Evolutionary conservation across 1,140 invertebrate species (phyloP), one percentile per base, ranked within the genome.

Genomic region (Centruroides vittatus): DNA sequence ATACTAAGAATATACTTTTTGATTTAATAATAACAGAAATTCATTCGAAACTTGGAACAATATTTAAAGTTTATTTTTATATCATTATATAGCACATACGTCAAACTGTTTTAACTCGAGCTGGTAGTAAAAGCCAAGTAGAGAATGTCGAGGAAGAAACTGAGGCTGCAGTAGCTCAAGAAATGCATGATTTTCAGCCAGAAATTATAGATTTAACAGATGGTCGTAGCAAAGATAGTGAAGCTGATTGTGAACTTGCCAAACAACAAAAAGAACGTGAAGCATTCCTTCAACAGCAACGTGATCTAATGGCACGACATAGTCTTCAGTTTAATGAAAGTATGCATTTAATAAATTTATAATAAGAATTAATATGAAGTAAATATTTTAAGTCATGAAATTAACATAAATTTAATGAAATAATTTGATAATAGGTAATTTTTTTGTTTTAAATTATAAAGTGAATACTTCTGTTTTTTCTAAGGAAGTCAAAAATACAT

Each of bases 51-150:
- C 23, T 23, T 23, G 2, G 23, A 23, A 23, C 23, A 23, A 23
- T 23, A 0, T 23, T 23, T 23, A 23, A 23, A 23, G 23, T 23
- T 23, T 23, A 23, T 1, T 23, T 23, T 23, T 23, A 23, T 23
- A 23, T 23, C 23, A 23, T 86, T 61, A 85, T 86, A 66, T 78
- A 93, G 75, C 89, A 93, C 71, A 90, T 93, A 69, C 81, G 90
- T 12, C 88, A 93, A 70, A 90, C 89, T 4, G 88, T 93, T 2
- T 72, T 90, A 57, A 88, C 85, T 23, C 76, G 86, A 54, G 84
- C 81, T 12, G 81, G 82, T 2, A 85, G 81, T 72, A 79, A 81
- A 68, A 76, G 72, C 57, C 79, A 81, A 59, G 49, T 61, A 34
- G 55, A 46, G 8, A 79, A 80, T 60, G 80, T 80, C 9, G 79